Conservation (phyloP, 1,140 invertebrate species). For the Papilio dardanus region DNA sequence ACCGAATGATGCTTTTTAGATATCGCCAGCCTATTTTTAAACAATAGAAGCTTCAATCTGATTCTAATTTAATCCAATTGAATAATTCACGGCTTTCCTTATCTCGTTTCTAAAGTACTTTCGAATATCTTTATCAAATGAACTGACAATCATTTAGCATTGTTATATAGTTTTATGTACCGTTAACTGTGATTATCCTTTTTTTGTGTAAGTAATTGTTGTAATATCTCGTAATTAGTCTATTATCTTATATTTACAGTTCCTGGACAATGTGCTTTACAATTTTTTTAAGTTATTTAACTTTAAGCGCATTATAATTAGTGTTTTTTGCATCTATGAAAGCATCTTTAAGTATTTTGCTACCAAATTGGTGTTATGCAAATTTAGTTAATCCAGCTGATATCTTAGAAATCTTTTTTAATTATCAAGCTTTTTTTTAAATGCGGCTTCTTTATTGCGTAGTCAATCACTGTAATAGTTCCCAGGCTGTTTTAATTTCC, state of each 20-base stretch:
- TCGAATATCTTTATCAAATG: conserved; percentile 28
- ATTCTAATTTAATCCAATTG: conserved; percentile 35
- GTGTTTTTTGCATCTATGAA: too few relatives aligned
- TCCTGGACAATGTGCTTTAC: too few relatives aligned
- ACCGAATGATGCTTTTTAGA: conserved; percentile 49
- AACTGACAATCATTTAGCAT: conserved; percentile 32
- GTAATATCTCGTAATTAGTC: background rate
- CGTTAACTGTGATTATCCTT: conserved; percentile 8
- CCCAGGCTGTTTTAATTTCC: background rate
- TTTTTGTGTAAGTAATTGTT: background rate
- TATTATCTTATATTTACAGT: background rate
- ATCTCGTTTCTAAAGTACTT: conserved; percentile 30
- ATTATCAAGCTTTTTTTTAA: background rate
- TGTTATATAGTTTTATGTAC: conserved; percentile 22
- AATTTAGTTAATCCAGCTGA: background rate
- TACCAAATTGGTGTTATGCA: too few relatives aligned
- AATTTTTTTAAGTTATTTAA: too few relatives aligned
- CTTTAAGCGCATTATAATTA: too few relatives aligned
- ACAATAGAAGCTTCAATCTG: conserved; percentile 34
- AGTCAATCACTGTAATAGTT: background rate
- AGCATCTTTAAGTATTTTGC: too few relatives aligned
- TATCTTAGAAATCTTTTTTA: background rate
- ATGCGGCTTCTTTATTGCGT: background rate
- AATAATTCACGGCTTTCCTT: conserved; percentile 32
- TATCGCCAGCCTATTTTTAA: conserved; percentile 36